Base-by-base conservation (phyloP, 1,140 invertebrate species). In the Leptonema lineaticorne region DNA sequence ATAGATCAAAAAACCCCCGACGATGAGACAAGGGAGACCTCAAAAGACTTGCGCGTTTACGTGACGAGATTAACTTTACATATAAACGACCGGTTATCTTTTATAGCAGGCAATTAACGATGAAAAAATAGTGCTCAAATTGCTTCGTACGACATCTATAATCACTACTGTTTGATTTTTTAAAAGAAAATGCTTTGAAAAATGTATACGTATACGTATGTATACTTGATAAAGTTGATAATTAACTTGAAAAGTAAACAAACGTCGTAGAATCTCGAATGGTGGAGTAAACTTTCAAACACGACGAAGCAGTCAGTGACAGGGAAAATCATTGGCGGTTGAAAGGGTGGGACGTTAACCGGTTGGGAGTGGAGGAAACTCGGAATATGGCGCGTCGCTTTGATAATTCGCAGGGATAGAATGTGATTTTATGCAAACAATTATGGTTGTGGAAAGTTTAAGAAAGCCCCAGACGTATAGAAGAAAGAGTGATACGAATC, bases 381-480 rank as follows among this genome's bases (percentile, higher is more conserved):
- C 63, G 26, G 63, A 68, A 68, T 58, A 68, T 53, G 28, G 27
- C 29, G 8, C 22, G 56, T 50, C 29, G 8, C 22, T 30, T 50
- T 59, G 63, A 33, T 69, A 69, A 69, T 59, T 69, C 58, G 24
- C 30, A 41, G 68, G 22, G 68, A 65, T 57, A 69, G 68, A 69
- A 69, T 65, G 68, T 48, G 53, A 69, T 69, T 69, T 60, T 45
- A 65, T 63, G 48, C 50, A 63, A 64, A 69, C 67, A 69, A 63
- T 69, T 69, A 69, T 57, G 41, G 22, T 14, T n/a, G 50, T 11
- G 2, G 22, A 53, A 59, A 59, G 57, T 59, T 59, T 29, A 33
- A 48, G 60, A 63, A 63, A 63, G 60, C 29, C 60, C n/a, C 5
- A 48, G 33, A 63, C 14, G 60, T 53, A n/a, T n/a, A n/a, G n/a